Evolutionary conservation across 2,113 vertebrate genomes (phyloP).

Genomic region (Calidris pygmaea): DNA sequence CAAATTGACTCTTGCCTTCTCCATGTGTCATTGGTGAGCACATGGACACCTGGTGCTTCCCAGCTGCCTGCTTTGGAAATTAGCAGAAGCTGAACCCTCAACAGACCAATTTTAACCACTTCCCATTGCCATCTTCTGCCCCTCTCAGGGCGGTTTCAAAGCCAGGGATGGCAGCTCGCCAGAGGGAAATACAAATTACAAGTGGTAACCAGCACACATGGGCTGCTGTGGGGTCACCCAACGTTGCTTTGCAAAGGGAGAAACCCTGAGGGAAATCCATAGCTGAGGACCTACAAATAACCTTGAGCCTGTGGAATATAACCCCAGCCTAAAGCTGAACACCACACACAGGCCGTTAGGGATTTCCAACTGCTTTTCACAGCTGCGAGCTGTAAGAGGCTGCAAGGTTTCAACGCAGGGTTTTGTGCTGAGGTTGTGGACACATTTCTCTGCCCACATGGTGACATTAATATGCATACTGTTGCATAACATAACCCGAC

Average conservation of each 20-base stretch:
- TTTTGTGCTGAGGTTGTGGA: background rate
- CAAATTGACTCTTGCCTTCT: background rate
- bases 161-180: background rate
- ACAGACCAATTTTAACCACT: background rate
- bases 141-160: background rate
- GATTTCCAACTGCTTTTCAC: background rate
- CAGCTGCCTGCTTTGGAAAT: background rate
- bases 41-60: background rate
- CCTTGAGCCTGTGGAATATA: background rate
- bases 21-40: fast-evolving
- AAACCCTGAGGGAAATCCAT: background rate
- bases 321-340: background rate
- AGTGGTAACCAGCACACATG: fast-evolving
- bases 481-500: background rate
- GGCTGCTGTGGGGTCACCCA: fast-evolving
- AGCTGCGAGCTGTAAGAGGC: background rate
- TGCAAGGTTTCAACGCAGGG: background rate
- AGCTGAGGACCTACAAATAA: background rate
- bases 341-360: background rate
- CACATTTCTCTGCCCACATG: background rate
- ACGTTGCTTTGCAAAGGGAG: fast-evolving
- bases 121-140: background rate
- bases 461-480: background rate
- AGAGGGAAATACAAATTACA: background rate
- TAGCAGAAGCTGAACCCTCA: background rate